Evolutionary conservation across 2,888 invertebrate genomes (phyloP), one percentile per base, ranked within the genome.

Genomic region (Crossocerus cetratus): DNA sequence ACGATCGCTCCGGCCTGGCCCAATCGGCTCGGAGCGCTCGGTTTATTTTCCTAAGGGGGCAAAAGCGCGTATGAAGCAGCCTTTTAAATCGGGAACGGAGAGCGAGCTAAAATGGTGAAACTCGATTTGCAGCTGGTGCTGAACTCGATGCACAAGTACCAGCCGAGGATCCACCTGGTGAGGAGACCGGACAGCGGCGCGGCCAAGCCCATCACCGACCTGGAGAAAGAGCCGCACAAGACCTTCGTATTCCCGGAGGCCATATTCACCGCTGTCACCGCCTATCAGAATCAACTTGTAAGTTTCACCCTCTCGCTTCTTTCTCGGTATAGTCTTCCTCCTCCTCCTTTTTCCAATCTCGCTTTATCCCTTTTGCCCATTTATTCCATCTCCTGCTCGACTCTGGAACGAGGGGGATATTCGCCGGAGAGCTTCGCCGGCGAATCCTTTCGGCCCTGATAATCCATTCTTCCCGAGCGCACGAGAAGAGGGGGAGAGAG

Each of bases 251-350:
- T 95, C 91, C 94, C 95, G 16, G 96, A 96, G 91, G 94, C 95
- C 21, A 94, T 95, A 78, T 96, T 96, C 91, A 96, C 96, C 74
- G 96, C 96, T 60, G 96, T 96, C 80, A 96, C 96, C 64, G 96
- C 96, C 75, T 96, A 96, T 92, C 96, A 96, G 90, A 96, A 96
- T 91, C 96, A 96, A 90, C 91, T 96, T 93, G 96, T 96, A 90
- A 93, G 94, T 93, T 78, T 82, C 81, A 77, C 81, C 82, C 49
- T 49, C 82, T 83, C 32, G 5, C 32, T 81, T 75, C 60, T 77
- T 76, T 83, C 80, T 79, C 79, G 78, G 83, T 82, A 80, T 78
- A 73, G 76, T 16, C 0, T n/a, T n/a, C n/a, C n/a, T n/a, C 14
- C 1, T 49, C 16, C 14, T 49, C n/a, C 14, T 32, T 32, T 32